A percentile compares a stretch with the other conserved stretches of the same genome.
Conservation (phyloP, 2,888 invertebrate species). For the Brachylomia viminalis region DNA sequence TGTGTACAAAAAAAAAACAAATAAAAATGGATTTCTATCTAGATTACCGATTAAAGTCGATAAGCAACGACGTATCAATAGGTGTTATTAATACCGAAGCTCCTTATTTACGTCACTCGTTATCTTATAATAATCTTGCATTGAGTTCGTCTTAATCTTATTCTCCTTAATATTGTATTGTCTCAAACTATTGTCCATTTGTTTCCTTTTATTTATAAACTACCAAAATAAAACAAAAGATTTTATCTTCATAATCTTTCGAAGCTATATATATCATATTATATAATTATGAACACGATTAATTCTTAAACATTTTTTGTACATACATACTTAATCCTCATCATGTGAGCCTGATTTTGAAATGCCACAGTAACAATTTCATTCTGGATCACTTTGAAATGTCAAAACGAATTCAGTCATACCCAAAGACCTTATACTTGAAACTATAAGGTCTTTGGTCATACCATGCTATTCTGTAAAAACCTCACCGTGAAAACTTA, state of each 20-base stretch:
- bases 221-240: conserved; percentile 15
- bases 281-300: not conserved
- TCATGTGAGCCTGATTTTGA: not conserved
- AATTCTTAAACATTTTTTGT: not conserved
- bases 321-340: not conserved
- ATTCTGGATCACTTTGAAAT: not conserved
- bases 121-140: conserved; percentile 41
- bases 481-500: too few species aligned
- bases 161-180: conserved; percentile 26
- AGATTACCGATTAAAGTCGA: conserved; percentile 51
- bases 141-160: conserved; percentile 37
- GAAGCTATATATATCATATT: too few species aligned
- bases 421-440: too few species aligned
- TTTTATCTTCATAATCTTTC: not conserved
- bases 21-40: conserved; percentile 51
- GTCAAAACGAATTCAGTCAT: not conserved
- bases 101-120: conserved; percentile 40
- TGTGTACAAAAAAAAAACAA: conserved; percentile 40
- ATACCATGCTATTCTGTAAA: too few species aligned
- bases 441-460: too few species aligned
- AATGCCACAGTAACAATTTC: not conserved
- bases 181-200: conserved; percentile 16
- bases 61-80: conserved; percentile 41
- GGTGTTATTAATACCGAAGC: conserved; percentile 40
- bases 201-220: conserved; percentile 7